Evolutionary conservation across 1,140 invertebrate species (phyloP), one percentile per base, ranked within the genome.

Genomic region (Microplitis demolitor): DNA sequence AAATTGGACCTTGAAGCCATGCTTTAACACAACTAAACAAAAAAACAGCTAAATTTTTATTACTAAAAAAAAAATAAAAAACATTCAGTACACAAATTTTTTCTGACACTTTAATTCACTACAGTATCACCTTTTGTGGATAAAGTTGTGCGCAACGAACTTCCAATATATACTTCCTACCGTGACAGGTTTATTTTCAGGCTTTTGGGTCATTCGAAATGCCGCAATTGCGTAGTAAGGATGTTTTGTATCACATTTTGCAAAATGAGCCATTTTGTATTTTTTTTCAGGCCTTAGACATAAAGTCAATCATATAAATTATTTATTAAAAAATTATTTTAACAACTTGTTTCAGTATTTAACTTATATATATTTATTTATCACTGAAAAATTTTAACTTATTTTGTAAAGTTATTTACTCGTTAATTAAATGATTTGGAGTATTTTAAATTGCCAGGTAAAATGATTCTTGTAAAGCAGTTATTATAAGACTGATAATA

Each of bases 151-250:
- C 39, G 82, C 81, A 9, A 77, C 82, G 54, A 81, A 83, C 72
- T 80, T 82, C 80, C 82, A 84, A 77, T 78, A 84, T 31, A 82
- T 72, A 66, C 78, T 79, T 34, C 76, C 81, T n/a, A 76, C 69
- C 0, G 82, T 83, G 50, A 83, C 74, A 37, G 76, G 69, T 74
- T 77, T 82, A 5, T 37, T 71, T 79, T 83, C 82, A 9, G 79
- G 76, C 4, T 78, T 79, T 75, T 83, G 80, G 39, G 74, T 78
- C 81, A 83, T 83, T 72, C 82, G 78, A 51, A 76, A 69, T 33
- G 81, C 82, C 6, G 81, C 80, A 16, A 83, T 78, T 8, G 73
- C 76, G 58, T 72, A 79, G 63, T 82, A 83, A 64, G 82, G 82
- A 72, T 83, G 82, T 33, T 76, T 77, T 50, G 77, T 72, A 76